A percentile compares a stretch with the other conserved stretches of the same genome.
Conservation (phyloP, 2,797 vertebrate genomes). For the Echeneis naucrates region DNA sequence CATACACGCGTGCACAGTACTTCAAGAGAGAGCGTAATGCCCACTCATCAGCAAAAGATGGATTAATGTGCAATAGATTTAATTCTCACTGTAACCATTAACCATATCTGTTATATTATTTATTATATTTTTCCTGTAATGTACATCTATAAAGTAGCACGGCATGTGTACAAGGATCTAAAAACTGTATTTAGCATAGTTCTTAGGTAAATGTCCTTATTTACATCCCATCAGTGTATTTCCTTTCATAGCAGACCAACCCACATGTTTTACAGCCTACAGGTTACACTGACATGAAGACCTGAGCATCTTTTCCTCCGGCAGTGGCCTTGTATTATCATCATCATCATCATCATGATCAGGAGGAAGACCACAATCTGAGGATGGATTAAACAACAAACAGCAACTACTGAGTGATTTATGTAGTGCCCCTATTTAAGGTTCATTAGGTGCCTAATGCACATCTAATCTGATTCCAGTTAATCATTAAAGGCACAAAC, state of each 20-base stretch:
- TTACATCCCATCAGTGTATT: neutral
- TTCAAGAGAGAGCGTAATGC: too few species aligned
- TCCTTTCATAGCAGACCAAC: neutral
- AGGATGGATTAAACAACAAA: conserved; percentile 52
- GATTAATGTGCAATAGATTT: neutral
- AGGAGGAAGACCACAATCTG: conserved; percentile 47
- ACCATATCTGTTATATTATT: too few species aligned
- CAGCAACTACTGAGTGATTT: conserved; percentile 54
- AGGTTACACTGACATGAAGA: conserved; percentile 7
- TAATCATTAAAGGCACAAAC: conserved; percentile 69
- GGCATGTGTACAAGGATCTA: too few species aligned
- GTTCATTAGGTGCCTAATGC: conserved; percentile 64
- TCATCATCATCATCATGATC: conserved; percentile 33
- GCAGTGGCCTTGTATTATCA: too few species aligned
- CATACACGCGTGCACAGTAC: too few species aligned
- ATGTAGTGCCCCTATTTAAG: conserved; percentile 54
- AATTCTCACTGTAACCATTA: too few species aligned
- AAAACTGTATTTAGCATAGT: neutral
- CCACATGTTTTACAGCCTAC: neutral
- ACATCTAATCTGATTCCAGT: conserved; percentile 70
- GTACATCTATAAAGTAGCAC: too few species aligned
- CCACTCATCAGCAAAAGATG: too few species aligned
- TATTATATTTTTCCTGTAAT: too few species aligned
- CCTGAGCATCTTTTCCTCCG: conserved; percentile 4
- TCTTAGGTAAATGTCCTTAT: neutral